Conservation (phyloP, 2,797 vertebrate species). For the Pampus argenteus region DNA sequence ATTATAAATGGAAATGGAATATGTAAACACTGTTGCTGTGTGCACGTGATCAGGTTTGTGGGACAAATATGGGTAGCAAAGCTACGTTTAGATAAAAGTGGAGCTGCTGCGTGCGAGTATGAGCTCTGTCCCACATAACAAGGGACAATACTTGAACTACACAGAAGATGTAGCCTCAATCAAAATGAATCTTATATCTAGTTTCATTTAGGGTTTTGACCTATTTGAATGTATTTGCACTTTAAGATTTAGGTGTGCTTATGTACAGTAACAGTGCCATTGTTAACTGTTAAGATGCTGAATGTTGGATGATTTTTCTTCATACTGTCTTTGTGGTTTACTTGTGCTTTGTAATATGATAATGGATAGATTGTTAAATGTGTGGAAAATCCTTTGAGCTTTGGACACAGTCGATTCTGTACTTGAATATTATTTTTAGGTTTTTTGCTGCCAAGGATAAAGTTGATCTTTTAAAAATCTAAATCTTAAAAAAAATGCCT, state of each 20-base stretch:
- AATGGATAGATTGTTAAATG: not conserved
- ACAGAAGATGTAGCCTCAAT: not conserved
- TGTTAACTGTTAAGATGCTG: not conserved
- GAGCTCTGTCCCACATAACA: not conserved
- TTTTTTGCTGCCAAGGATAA: not conserved
- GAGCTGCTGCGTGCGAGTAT: not conserved
- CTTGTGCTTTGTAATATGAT: not conserved
- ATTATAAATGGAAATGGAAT: not conserved
- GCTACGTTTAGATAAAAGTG: too few relatives aligned
- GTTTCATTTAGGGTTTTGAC: not conserved
- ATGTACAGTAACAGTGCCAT: not conserved
- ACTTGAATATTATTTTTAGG: not conserved
- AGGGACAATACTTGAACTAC: not conserved
- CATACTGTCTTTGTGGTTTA: conserved; percentile 8
- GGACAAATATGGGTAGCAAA: not conserved
- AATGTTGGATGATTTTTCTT: not conserved
- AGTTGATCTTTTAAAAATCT: not conserved
- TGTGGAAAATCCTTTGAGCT: not conserved
- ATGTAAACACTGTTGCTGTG: not conserved
- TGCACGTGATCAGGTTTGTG: not conserved
- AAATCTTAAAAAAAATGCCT: not conserved
- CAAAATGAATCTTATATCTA: not conserved
- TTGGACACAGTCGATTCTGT: not conserved
- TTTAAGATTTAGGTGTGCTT: conserved; percentile 14
- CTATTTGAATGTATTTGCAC: conserved; percentile 32